A percentile compares a stretch with the other conserved stretches of the same genome.
Evolutionary conservation across 2,888 invertebrate species (phyloP).

Genomic region (Rhaphigaster nebulosa): DNA sequence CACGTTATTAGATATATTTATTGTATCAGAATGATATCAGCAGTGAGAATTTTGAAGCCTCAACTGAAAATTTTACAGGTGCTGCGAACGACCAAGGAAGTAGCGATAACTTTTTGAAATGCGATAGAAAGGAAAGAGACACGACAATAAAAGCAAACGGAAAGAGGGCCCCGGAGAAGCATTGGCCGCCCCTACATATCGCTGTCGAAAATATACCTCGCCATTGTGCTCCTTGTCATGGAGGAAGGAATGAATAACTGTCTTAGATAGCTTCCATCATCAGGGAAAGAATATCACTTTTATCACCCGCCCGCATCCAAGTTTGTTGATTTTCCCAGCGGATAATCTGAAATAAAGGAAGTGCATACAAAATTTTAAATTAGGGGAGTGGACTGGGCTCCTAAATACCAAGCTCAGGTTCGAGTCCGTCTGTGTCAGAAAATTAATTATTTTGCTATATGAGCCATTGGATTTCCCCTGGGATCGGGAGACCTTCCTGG

Average conservation of each 20-base stretch:
- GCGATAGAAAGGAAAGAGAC: constrained; percentile 17
- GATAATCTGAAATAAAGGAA: neutral
- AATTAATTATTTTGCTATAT: too few relatives aligned
- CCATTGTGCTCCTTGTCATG: constrained; percentile 12
- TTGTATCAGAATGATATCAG: neutral
- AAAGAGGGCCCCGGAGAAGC: constrained; percentile 26
- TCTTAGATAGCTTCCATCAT: neutral
- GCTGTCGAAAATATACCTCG: constrained; percentile 18
- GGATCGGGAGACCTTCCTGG: too few relatives aligned
- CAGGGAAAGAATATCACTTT: neutral
- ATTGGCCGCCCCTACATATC: neutral
- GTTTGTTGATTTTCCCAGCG: neutral
- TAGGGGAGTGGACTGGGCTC: too few relatives aligned
- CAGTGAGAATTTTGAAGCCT: neutral
- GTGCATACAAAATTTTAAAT: neutral
- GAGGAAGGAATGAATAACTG: constrained; percentile 27
- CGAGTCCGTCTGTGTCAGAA: too few relatives aligned
- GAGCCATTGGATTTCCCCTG: too few relatives aligned
- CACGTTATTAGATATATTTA: neutral
- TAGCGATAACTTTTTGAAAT: neutral
- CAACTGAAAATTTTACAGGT: neutral
- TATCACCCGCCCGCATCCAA: neutral
- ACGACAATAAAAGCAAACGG: constrained; percentile 15
- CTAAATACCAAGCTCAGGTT: too few relatives aligned
- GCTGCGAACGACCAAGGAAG: neutral